phyloP scores from a whole-genome alignment of 2,797 vertebrate genomes.

The Momotus momota region DNA sequence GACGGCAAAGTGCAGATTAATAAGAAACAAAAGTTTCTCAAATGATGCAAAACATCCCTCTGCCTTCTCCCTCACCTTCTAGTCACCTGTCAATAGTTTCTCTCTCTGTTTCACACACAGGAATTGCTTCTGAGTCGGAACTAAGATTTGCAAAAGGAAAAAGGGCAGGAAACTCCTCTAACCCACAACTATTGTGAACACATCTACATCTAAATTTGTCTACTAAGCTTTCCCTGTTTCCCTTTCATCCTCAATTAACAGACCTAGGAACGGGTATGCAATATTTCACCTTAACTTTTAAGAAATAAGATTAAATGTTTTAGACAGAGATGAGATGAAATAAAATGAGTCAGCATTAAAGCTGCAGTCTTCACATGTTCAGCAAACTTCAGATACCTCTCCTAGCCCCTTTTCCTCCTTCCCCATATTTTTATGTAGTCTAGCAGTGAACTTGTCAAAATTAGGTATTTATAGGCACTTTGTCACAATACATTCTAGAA shows the following conservation, averaged over 20 bases:
- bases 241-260: not conserved
- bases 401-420: not conserved
- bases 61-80: not conserved
- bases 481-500: not conserved
- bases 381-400: not conserved
- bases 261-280: rapidly evolving
- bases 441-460: not conserved
- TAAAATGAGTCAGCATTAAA: not conserved
- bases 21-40: not conserved
- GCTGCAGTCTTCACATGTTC: not conserved
- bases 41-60: not conserved
- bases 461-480: not conserved
- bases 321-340: not conserved
- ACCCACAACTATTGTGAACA: not conserved
- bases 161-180: not conserved
- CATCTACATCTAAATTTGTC: not conserved
- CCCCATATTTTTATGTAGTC: not conserved
- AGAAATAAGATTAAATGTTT: not conserved
- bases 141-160: not conserved
- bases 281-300: not conserved
- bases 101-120: not conserved
- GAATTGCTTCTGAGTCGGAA: not conserved
- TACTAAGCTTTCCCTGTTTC: not conserved
- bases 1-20: not conserved
- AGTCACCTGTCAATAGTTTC: not conserved